phyloP scores from a whole-genome alignment of 1,140 invertebrate genomes.

The Drosophila ohnishii region DNA sequence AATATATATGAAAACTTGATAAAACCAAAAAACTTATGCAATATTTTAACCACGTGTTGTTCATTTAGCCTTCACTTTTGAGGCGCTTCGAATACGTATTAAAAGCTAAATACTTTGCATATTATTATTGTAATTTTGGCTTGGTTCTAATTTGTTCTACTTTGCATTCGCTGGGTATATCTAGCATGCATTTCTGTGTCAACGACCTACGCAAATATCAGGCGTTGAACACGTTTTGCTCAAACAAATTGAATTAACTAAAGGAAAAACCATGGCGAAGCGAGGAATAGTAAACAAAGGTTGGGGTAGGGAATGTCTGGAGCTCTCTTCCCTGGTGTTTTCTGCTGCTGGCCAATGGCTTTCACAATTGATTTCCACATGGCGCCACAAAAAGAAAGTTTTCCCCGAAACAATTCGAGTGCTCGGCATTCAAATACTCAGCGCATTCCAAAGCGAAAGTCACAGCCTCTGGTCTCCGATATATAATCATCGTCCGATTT shows the following conservation, averaged over 20 bases:
- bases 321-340: constrained; percentile 5
- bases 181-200: constrained; percentile 17
- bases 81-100: background rate
- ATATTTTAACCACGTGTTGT: background rate
- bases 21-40: background rate
- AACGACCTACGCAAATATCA: constrained; percentile 29
- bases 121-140: background rate
- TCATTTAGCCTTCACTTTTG: background rate
- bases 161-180: background rate
- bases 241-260: constrained; percentile 28
- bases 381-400: constrained; percentile 42
- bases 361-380: constrained; percentile 51
- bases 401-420: constrained; percentile 26
- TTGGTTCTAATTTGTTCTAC: constrained; percentile 12
- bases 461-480: constrained; percentile 27
- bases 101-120: constrained; percentile 12
- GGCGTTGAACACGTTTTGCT: constrained; percentile 8
- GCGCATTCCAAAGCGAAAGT: constrained; percentile 44
- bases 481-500: constrained; percentile 43
- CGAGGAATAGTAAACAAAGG: constrained; percentile 9
- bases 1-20: too few species aligned
- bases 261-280: background rate
- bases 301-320: constrained; percentile 41
- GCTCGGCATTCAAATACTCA: constrained; percentile 34
- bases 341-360: constrained; percentile 11